Conservation (phyloP, 2,797 vertebrate genomes). For the Apodemus agrarius region DNA sequence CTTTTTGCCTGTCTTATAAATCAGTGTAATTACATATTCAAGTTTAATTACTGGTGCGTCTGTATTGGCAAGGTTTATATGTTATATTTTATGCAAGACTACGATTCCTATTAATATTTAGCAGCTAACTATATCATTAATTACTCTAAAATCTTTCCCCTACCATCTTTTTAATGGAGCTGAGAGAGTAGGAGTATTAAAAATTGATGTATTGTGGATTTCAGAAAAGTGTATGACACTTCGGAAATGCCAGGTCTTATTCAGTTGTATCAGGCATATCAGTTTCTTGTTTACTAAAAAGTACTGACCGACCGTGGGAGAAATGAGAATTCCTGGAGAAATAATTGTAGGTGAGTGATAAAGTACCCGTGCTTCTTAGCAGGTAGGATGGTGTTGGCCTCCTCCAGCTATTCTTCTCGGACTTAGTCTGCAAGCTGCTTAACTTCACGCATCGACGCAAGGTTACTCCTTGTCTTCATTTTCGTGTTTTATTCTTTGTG, state of each 20-base stretch:
- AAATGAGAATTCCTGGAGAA: slow-evolving; percentile 83
- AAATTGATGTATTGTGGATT: slow-evolving; percentile 96
- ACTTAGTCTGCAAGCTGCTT: slow-evolving; percentile 47
- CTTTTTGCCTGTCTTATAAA: slow-evolving; percentile 94
- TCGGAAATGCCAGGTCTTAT: slow-evolving; percentile 89
- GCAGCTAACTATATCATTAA: slow-evolving; percentile 98
- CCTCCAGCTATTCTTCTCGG: slow-evolving; percentile 19
- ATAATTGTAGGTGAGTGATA: slow-evolving; percentile 74
- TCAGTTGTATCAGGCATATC: slow-evolving; percentile 90
- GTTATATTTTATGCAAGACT: slow-evolving; percentile 98
- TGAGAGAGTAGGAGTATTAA: slow-evolving; percentile 92
- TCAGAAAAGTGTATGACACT: slow-evolving; percentile 93
- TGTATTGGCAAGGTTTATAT: slow-evolving; percentile 96
- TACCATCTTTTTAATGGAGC: slow-evolving; percentile 96
- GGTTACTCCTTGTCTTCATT: slow-evolving; percentile 61
- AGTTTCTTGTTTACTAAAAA: slow-evolving; percentile 91
- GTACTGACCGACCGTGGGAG: slow-evolving; percentile 85
- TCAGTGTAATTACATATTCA: slow-evolving; percentile 94
- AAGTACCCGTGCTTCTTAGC: slow-evolving; percentile 65
- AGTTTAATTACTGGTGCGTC: slow-evolving; percentile 96
- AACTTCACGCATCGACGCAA: slow-evolving; percentile 41
- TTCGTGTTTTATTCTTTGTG: slow-evolving; percentile 61
- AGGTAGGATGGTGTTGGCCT: slow-evolving; percentile 45
- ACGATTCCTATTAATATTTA: slow-evolving; percentile 98
- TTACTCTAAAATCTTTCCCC: slow-evolving; percentile 96